Evolutionary conservation across 2,113 vertebrate species (phyloP).

Genomic region (Motacilla tschutschensis): DNA sequence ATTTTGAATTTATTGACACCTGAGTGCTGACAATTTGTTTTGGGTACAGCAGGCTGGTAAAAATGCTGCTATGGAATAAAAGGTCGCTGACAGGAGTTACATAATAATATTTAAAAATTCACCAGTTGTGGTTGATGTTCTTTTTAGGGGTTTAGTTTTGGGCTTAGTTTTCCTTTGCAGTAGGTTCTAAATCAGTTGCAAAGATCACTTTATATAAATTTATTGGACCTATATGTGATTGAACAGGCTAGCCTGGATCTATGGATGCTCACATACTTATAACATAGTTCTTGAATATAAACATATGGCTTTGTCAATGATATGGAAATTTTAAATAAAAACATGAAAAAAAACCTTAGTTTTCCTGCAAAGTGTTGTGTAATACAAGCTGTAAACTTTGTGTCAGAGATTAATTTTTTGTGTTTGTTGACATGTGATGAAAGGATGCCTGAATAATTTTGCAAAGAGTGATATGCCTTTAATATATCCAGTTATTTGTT

Average conservation of each 20-base stretch:
- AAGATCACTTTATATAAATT: background rate
- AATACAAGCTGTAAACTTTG: background rate
- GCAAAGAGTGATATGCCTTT: background rate
- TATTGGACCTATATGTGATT: background rate
- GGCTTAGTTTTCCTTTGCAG: background rate
- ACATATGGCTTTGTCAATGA: background rate
- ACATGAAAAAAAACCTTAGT: background rate
- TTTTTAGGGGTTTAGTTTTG: background rate
- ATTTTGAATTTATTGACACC: rapidly evolving
- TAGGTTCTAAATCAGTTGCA: background rate
- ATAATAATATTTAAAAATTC: background rate
- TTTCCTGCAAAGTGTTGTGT: background rate
- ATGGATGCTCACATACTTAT: background rate
- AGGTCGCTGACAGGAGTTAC: background rate
- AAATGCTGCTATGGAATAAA: background rate
- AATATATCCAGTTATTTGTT: background rate
- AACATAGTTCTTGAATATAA: background rate
- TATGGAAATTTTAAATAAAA: background rate
- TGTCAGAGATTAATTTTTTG: background rate
- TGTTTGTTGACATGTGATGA: background rate
- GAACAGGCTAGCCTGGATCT: background rate
- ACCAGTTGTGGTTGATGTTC: background rate
- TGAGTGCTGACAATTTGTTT: background rate
- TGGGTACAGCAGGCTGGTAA: background rate
- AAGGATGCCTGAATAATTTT: background rate